Conservation (phyloP, 2,797 vertebrate genomes). For the Coracias cyanogaster region DNA sequence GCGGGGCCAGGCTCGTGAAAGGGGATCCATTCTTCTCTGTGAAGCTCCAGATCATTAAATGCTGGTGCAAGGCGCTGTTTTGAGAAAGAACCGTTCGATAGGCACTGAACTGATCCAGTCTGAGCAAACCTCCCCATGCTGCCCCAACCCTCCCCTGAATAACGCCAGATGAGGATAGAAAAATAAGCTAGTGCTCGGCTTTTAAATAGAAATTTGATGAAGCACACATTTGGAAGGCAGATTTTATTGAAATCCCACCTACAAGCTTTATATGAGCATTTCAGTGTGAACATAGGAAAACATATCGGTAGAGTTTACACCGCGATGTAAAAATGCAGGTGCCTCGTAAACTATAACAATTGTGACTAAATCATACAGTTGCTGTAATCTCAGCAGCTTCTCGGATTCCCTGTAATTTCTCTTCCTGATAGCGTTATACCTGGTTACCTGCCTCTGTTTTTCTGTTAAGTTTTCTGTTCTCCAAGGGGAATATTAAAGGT, state of each 20-base stretch:
- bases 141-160: background rate
- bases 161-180: background rate
- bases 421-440: background rate
- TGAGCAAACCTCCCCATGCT: background rate
- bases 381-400: background rate
- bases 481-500: background rate
- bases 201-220: background rate
- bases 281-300: background rate
- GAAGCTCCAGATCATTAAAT: conserved; percentile 9
- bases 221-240: background rate
- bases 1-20: background rate
- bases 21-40: background rate
- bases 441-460: background rate
- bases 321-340: background rate
- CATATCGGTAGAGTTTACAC: background rate
- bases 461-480: background rate
- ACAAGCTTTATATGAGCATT: background rate
- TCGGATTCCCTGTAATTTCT: background rate
- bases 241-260: background rate
- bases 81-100: background rate
- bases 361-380: background rate
- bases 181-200: background rate
- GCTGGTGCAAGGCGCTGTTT: background rate
- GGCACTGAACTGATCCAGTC: background rate
- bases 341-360: background rate